A percentile compares a stretch with the other conserved stretches of the same genome.
These are phyloP conservation scores for Crotalus tigris DNA, from an alignment of 2,113 vertebrate species.

Conservation along the genomic window DNA sequence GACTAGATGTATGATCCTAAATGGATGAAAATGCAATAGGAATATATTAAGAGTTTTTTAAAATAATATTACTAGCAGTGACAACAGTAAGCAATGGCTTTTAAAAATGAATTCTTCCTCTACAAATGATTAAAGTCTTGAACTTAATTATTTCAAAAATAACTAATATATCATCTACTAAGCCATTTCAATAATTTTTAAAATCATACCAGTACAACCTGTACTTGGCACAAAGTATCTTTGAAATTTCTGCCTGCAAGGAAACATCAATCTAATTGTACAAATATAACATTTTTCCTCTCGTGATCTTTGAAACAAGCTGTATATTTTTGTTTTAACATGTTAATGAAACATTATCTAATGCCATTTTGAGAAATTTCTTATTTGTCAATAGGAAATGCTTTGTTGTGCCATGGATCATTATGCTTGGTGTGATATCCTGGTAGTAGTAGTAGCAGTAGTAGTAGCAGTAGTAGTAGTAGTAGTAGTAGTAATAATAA, in stretches of 20 bases:
- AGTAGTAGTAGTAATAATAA: too few species aligned
- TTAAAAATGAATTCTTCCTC: not conserved
- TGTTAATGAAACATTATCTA: not conserved
- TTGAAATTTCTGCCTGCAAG: not conserved
- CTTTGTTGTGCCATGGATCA: not conserved
- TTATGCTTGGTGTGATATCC: not conserved
- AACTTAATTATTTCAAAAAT: not conserved
- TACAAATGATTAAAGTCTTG: constrained; percentile 6
- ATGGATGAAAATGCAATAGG: not conserved
- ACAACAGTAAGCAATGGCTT: not conserved
- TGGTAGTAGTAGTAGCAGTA: not conserved
- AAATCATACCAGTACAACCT: not conserved
- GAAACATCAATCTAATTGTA: not conserved
- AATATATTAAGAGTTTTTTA: not conserved
- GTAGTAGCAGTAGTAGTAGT: too few species aligned
- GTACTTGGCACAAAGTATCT: not conserved
- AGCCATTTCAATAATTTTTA: not conserved
- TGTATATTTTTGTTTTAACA: not conserved
- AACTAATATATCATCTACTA: not conserved
- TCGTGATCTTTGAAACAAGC: not conserved
- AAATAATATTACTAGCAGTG: not conserved
- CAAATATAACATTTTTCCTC: not conserved
- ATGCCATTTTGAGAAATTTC: not conserved
- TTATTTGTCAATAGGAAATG: not conserved
- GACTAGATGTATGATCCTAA: not conserved